Evolutionary conservation across 2,797 vertebrate genomes (phyloP), one percentile per base, ranked within the genome.

Genomic region (Lepus oiostolus): DNA sequence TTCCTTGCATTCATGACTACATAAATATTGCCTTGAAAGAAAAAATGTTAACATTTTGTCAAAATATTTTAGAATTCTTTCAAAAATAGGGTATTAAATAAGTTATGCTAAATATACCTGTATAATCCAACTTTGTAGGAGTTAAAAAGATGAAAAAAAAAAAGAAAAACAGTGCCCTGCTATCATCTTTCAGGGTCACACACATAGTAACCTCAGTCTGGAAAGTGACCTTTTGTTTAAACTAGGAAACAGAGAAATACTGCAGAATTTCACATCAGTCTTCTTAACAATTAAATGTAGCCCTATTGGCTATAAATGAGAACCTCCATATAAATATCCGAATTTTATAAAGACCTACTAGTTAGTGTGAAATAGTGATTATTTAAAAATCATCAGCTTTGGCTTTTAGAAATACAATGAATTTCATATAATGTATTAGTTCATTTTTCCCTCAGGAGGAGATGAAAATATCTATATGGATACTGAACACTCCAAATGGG

Each of bases 51-150:
- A 96, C 28, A 88, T 97, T 97, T 95, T 1, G 52, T 26, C 22
- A 90, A 96, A 95, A 30, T 79, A 62, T 85, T 96, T 96, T 83
- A 87, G 52, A 96, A 94, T 94, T 91, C 4, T 94, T 95, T 95
- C 32, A 92, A 8, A 97, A 82, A 67, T 71, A 62, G 11, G 6
- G 32, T 92, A 75, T 91, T 97, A 90, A 88, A 30, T 88, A 85
- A 94, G 10, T 72, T 94, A 71, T 58, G 13, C 26, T 91, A 86
- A 62, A 93, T 76, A 86, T 94, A 88, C 71, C 62, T 93, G 30
- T 88, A 67, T 85, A 95, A 76, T 79, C n/a, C 75, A 94, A 42
- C 60, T 75, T 5, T 67, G 38, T 75, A 85, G 24, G 26, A 88
- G 12, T 68, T 76, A 82, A 16, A 91, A 92, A 28, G 2, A 16